These are phyloP conservation scores for Bibio marci DNA, from an alignment of 2,888 invertebrate genomes.

Conservation along the genomic window DNA sequence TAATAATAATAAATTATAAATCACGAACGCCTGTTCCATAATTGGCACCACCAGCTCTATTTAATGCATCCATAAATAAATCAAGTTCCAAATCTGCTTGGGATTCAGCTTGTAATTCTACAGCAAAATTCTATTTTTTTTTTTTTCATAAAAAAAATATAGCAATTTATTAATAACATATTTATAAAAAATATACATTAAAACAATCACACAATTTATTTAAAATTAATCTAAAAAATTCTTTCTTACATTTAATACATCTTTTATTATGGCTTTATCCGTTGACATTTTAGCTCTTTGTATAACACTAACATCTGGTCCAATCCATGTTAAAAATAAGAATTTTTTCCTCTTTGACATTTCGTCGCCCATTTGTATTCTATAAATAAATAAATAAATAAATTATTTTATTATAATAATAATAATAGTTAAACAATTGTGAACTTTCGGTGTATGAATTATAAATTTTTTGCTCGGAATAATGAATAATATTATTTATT, in stretches of 20 bases:
- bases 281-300: slow-evolving; percentile 70
- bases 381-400: slow-evolving; percentile 13
- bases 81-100: slow-evolving; percentile 51
- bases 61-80: slow-evolving; percentile 48
- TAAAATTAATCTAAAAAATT: neutral
- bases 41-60: slow-evolving; percentile 61
- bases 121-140: slow-evolving; percentile 52
- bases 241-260: slow-evolving; percentile 47
- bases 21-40: slow-evolving; percentile 62
- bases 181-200: slow-evolving; percentile 4
- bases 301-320: slow-evolving; percentile 53
- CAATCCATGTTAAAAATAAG: slow-evolving; percentile 62
- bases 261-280: slow-evolving; percentile 61
- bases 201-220: neutral
- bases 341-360: slow-evolving; percentile 70
- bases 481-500: too few species aligned
- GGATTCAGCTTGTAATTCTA: slow-evolving; percentile 54
- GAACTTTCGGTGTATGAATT: too few species aligned
- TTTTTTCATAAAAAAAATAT: slow-evolving; percentile 3
- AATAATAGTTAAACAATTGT: too few species aligned
- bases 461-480: too few species aligned
- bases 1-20: too few species aligned
- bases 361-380: slow-evolving; percentile 63
- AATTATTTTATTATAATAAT: neutral
- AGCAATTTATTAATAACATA: neutral